Conservation (phyloP, 2,113 vertebrate species). For the Burhinus bistriatus region DNA sequence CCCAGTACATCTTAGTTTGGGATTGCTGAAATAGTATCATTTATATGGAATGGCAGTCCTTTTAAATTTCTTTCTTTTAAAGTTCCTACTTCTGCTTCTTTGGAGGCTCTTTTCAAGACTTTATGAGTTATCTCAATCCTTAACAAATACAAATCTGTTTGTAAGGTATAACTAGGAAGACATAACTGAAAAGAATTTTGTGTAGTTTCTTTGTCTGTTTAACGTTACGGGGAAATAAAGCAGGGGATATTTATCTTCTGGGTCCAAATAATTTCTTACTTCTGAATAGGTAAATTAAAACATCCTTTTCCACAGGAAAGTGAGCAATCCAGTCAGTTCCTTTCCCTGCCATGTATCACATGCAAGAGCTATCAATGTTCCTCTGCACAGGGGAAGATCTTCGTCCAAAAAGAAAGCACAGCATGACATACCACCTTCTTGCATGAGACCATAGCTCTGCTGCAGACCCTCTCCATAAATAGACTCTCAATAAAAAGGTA, state of each 20-base stretch:
- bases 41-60: background rate
- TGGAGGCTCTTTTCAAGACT: background rate
- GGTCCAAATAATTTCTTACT: background rate
- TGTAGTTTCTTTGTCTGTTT: background rate
- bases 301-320: background rate
- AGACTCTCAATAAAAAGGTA: background rate
- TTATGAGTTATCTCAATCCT: background rate
- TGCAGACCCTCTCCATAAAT: background rate
- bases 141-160: background rate
- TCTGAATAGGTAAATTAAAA: background rate
- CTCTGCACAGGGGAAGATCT: background rate
- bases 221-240: background rate
- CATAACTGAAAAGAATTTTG: background rate
- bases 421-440: background rate
- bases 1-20: background rate
- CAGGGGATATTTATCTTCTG: background rate
- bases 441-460: background rate
- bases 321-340: background rate
- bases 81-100: background rate
- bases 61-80: background rate
- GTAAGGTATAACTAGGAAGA: background rate
- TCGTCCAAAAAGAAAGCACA: background rate
- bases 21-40: background rate
- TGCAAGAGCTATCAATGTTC: background rate
- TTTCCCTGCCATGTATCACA: background rate